Conservation (phyloP, 2,888 invertebrate genomes). For the Seira ritae region DNA sequence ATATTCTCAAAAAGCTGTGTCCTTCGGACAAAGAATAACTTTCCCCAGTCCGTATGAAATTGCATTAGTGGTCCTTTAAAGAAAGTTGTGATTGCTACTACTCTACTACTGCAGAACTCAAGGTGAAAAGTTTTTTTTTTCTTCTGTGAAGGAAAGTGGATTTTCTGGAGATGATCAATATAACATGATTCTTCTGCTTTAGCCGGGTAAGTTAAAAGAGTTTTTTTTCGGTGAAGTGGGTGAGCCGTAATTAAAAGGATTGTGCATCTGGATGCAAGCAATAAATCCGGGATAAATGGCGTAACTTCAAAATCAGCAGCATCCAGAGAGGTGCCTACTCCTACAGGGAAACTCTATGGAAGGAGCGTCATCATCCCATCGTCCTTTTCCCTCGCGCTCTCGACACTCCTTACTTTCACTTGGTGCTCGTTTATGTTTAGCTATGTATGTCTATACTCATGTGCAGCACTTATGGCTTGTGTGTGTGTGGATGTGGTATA, state of each 20-base stretch:
- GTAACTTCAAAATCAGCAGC: conserved; percentile 11
- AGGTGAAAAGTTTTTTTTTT: conserved; percentile 1
- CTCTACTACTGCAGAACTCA: neutral
- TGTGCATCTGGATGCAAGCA: conserved; percentile 49
- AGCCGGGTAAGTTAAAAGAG: neutral
- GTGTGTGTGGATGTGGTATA: neutral
- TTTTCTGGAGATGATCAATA: neutral
- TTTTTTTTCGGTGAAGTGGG: neutral
- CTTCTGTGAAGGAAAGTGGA: neutral
- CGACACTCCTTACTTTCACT: too few relatives aligned
- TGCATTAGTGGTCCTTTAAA: neutral
- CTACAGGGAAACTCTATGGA: neutral
- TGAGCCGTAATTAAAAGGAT: conserved; percentile 22
- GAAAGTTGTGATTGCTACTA: too few relatives aligned
- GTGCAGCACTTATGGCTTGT: neutral
- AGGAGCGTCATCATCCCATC: neutral
- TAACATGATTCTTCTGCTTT: neutral
- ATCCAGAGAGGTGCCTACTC: neutral
- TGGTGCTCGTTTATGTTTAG: too few relatives aligned
- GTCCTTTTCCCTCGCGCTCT: neutral
- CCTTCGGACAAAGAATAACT: conserved; percentile 1
- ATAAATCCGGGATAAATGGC: conserved; percentile 34
- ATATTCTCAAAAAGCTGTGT: too few relatives aligned
- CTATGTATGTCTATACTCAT: neutral
- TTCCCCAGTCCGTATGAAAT: neutral